Percentiles rank a stretch among this genome's conserved stretches.
Conservation (phyloP, 1,140 invertebrate species). For the Lordiphosa collinella region DNA sequence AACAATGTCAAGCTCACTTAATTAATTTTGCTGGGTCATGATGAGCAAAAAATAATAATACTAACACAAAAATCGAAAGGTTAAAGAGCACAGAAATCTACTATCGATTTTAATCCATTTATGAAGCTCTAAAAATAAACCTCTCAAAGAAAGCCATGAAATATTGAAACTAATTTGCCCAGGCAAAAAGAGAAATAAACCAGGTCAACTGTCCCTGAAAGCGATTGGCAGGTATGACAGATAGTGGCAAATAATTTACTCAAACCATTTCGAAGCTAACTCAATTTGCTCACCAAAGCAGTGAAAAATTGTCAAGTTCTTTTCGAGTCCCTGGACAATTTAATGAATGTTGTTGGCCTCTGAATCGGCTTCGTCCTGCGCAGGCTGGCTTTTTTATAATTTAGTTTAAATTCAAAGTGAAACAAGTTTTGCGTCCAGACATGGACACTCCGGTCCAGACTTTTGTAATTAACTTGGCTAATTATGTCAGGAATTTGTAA, state of each 20-base stretch:
- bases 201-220: no score
- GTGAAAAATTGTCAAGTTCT: not conserved
- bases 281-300: no score
- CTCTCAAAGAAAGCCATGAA: no score
- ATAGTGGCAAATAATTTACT: no score
- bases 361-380: not conserved
- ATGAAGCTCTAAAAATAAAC: no score
- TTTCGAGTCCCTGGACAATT: not conserved
- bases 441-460: slow-evolving; percentile 35
- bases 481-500: slow-evolving; percentile 63
- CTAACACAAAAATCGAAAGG: slow-evolving; percentile 1
- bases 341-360: not conserved
- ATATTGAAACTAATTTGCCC: no score
- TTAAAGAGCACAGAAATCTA: not conserved
- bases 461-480: slow-evolving; percentile 71
- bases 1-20: slow-evolving; percentile 28
- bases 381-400: no score
- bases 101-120: not conserved
- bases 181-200: no score
- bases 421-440: slow-evolving; percentile 48
- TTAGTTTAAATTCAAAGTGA: slow-evolving; percentile 63
- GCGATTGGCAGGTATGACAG: no score
- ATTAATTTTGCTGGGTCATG: no score
- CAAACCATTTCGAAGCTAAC: no score
- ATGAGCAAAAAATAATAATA: not conserved